Base-by-base conservation (phyloP, 2,888 invertebrate genomes). In the Pristionchus maxplancki region DNA sequence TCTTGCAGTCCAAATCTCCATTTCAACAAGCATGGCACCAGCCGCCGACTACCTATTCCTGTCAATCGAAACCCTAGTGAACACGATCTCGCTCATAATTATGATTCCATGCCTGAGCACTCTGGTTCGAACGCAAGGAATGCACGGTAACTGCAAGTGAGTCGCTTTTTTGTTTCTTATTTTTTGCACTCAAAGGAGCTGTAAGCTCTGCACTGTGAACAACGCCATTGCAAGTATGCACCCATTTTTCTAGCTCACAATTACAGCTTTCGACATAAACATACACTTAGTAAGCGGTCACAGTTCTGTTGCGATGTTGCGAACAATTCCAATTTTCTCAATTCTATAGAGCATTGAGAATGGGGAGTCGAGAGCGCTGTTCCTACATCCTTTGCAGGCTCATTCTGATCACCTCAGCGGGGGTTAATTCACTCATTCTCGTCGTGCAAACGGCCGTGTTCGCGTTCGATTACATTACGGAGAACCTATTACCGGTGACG, bases 91-190 rank as follows among this genome's bases (percentile, higher is more conserved):
- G 0, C n/a, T 74, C 24, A 24, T 40, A 8, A 8, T 74, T 9
- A 74, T 74, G 74, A 9, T 74, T 20, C 74, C 74, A 8, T 74
- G 74, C 37, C 13, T 31, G 74, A 20, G 9, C 20, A 74, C 74
- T 20, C 40, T 74, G 1, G 5, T 40, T 0, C 37, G 74, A 24
- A 74, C 74, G 1, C 37, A 74, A 24, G 74, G 74, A 74, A 40
- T 74, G 37, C 74, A 74, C 20, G 74, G 40, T 1, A 74, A 74
- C 8, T 74, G 74, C 74, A 74, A 74, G 74, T 74, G 24, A 74
- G 74, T 3, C 31, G 11, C 20, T 67, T 31, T 8, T 58, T 58
- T 58, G 24, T 67, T 67, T 67, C 15, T 13, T 0, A 67, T 67
- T 13, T 28, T 67, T n/a, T 5, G 11, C 44, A 11, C 44, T 44